phyloP scores from a whole-genome alignment of 2,797 vertebrate species.

The Sebastes taczanowskii region DNA sequence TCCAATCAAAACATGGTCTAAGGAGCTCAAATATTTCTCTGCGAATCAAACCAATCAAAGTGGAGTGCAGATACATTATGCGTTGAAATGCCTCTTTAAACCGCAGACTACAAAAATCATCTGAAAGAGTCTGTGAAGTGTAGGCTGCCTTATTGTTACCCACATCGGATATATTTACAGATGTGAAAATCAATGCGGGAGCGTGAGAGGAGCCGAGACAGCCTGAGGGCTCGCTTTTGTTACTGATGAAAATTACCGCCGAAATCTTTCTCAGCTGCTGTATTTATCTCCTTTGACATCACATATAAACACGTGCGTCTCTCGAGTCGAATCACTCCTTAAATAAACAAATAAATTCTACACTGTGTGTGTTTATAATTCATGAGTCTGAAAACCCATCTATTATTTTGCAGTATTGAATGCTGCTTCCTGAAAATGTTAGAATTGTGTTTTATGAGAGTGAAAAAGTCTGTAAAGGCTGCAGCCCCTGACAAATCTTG shows the following conservation, averaged over 20 bases:
- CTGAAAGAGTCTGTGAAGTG: neutral
- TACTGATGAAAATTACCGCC: constrained; percentile 30
- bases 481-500: neutral
- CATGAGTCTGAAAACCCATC: neutral
- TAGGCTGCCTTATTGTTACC: constrained; percentile 2
- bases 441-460: neutral
- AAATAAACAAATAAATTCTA: constrained; percentile 6
- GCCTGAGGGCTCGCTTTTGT: constrained; percentile 18
- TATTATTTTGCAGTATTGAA: neutral
- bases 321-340: neutral
- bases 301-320: neutral
- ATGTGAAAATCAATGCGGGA: constrained; percentile 15
- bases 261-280: constrained; percentile 29
- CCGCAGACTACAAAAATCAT: neutral
- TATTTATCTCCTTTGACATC: constrained; percentile 9
- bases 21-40: neutral
- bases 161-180: constrained; percentile 9
- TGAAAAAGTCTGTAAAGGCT: neutral
- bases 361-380: neutral
- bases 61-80: neutral
- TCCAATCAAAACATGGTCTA: neutral
- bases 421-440: neutral
- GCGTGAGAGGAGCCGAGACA: constrained; percentile 11
- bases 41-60: neutral
- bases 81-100: neutral